These are phyloP conservation scores for Lota lota DNA, from an alignment of 2,113 vertebrate genomes.

Conservation along the genomic window DNA sequence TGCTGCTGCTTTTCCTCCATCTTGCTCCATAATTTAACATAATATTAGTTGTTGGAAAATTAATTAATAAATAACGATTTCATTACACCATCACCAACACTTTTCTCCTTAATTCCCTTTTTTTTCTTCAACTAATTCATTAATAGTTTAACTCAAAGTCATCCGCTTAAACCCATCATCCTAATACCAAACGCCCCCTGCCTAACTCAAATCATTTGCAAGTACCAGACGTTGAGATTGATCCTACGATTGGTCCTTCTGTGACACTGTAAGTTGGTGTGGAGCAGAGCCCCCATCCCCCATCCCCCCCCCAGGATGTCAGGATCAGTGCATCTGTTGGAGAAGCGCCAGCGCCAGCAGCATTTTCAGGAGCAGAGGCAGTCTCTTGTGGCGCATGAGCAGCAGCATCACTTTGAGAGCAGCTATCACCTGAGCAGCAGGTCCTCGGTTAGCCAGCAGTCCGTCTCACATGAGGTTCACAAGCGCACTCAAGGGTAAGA, in stretches of 20 bases:
- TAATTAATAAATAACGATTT: neutral
- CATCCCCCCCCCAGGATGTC: conserved; percentile 77
- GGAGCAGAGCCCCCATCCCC: conserved; percentile 24
- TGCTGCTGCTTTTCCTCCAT: neutral
- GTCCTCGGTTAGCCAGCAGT: conserved; percentile 74
- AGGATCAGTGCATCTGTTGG: conserved; percentile 78
- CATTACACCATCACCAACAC: neutral
- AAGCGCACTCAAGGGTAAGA: conserved; percentile 72
- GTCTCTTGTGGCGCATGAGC: conserved; percentile 56
- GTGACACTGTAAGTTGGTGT: conserved; percentile 51
- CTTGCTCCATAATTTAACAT: neutral
- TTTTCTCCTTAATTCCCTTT: neutral
- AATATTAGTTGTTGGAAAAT: neutral
- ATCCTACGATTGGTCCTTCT: conserved; percentile 44
- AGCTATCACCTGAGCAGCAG: conserved; percentile 77
- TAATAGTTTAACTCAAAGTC: neutral
- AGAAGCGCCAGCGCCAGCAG: conserved; percentile 73
- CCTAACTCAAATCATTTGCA: neutral
- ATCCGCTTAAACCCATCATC: neutral
- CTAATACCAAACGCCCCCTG: neutral
- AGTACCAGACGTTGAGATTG: conserved; percentile 50
- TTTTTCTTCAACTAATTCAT: neutral
- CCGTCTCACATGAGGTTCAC: conserved; percentile 41
- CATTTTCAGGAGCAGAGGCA: conserved; percentile 35
- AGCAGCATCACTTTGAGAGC: conserved; percentile 82